phyloP scores from a whole-genome alignment of 2,797 vertebrate genomes.

The Echiichthys vipera region DNA sequence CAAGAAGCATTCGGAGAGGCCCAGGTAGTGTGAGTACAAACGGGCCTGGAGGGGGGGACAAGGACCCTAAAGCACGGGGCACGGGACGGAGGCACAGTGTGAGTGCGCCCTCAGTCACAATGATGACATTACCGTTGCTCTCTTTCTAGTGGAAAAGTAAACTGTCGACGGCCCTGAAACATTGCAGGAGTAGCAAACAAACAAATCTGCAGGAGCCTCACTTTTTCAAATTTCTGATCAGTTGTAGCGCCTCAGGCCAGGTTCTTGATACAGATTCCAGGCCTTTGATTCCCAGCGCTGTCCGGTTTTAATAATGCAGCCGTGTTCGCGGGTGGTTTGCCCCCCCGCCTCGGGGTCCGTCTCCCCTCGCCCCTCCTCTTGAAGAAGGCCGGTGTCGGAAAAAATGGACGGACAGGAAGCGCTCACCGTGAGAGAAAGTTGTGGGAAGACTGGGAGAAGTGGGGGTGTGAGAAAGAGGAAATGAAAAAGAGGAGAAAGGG shows the following conservation, averaged over 20 bases:
- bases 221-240: constrained; percentile 60
- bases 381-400: constrained; percentile 31
- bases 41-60: too few relatives aligned
- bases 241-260: constrained; percentile 66
- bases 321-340: constrained; percentile 71
- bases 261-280: constrained; percentile 66
- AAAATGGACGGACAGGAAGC: constrained; percentile 79
- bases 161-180: too few relatives aligned
- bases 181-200: constrained; percentile 58
- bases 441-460: constrained; percentile 83
- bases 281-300: constrained; percentile 75
- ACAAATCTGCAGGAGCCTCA: constrained; percentile 64
- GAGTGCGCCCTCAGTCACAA: too few relatives aligned
- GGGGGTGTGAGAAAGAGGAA: constrained; percentile 73
- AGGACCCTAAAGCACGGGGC: too few relatives aligned
- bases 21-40: too few relatives aligned
- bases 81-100: too few relatives aligned
- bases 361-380: constrained; percentile 37
- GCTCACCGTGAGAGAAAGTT: constrained; percentile 85
- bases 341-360: constrained; percentile 46
- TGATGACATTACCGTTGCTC: too few relatives aligned
- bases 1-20: too few relatives aligned
- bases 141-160: not conserved
- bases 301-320: constrained; percentile 81
- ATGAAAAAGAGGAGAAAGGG: not conserved